phyloP scores from a whole-genome alignment of 1,140 invertebrate genomes.

The Lasioglossum albipes region DNA sequence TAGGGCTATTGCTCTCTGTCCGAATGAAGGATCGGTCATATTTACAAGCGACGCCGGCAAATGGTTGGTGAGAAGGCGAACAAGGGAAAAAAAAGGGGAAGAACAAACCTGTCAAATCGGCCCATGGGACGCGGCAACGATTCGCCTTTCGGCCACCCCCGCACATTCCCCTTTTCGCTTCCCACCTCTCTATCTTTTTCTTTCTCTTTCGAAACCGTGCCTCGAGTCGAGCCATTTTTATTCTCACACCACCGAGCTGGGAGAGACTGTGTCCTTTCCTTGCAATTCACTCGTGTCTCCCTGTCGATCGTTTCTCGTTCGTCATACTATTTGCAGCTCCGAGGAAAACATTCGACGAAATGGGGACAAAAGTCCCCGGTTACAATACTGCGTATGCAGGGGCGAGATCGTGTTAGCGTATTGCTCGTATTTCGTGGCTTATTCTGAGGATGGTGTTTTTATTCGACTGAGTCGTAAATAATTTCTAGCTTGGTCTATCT shows the following conservation, averaged over 20 bases:
- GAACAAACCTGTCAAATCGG: slow-evolving; percentile 64
- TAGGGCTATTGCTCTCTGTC: slow-evolving; percentile 74
- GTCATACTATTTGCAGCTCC: slow-evolving; percentile 56
- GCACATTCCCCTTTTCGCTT: too few species aligned
- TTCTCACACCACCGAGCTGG: slow-evolving; percentile 35
- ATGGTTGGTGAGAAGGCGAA: slow-evolving; percentile 59
- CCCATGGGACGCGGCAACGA: slow-evolving; percentile 59
- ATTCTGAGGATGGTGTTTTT: slow-evolving; percentile 5
- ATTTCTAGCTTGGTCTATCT: too few species aligned
- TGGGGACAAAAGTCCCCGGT: background rate
- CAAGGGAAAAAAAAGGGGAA: slow-evolving; percentile 1
- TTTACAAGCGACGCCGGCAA: slow-evolving; percentile 72
- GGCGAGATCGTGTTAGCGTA: slow-evolving; percentile 24
- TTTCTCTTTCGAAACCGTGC: slow-evolving; percentile 35
- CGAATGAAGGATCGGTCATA: slow-evolving; percentile 74
- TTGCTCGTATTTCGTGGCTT: slow-evolving; percentile 17
- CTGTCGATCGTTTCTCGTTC: slow-evolving; percentile 56
- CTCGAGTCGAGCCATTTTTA: slow-evolving; percentile 66
- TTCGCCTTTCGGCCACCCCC: slow-evolving; percentile 41
- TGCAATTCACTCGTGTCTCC: slow-evolving; percentile 54
- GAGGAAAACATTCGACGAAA: slow-evolving; percentile 37
- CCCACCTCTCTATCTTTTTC: background rate
- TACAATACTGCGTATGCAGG: background rate
- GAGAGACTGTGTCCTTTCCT: slow-evolving; percentile 37
- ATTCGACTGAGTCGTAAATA: background rate